Percentiles rank a stretch among this genome's conserved stretches.
These are phyloP conservation scores for Hemitrygon akajei DNA, from an alignment of 2,797 vertebrate genomes.

Conservation along the genomic window DNA sequence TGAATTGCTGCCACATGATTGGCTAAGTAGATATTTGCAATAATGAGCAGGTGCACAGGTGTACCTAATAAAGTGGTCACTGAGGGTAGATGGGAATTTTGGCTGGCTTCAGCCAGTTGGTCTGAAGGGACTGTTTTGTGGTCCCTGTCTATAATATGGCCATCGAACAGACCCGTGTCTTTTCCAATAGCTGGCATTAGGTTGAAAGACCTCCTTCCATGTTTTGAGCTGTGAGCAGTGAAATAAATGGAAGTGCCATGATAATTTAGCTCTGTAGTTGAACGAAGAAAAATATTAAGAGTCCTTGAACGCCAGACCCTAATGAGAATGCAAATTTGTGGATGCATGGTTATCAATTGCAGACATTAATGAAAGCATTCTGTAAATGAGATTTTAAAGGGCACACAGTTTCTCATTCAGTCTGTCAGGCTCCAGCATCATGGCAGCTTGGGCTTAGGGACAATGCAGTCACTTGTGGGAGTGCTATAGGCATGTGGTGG, in stretches of 20 bases:
- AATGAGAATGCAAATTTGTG: slow-evolving; percentile 54
- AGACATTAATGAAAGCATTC: slow-evolving; percentile 72
- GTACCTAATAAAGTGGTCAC: too few species aligned
- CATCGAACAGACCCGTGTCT: neutral
- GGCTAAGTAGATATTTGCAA: too few species aligned
- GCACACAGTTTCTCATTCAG: slow-evolving; percentile 63
- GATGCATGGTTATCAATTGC: slow-evolving; percentile 50
- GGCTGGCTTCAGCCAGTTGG: too few species aligned
- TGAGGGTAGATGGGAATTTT: too few species aligned
- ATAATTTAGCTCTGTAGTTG: slow-evolving; percentile 52
- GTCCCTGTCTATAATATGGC: neutral
- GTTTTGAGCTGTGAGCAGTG: neutral
- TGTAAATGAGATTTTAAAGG: slow-evolving; percentile 79
- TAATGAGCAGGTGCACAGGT: too few species aligned
- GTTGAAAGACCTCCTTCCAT: neutral
- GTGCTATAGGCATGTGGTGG: neutral
- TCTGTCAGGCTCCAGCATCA: slow-evolving; percentile 58
- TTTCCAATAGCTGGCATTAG: neutral
- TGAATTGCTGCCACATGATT: too few species aligned
- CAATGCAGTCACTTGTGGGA: slow-evolving; percentile 55
- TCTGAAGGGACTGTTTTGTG: too few species aligned
- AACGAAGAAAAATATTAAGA: slow-evolving; percentile 56
- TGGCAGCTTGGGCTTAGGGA: slow-evolving; percentile 54
- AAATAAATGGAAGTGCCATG: slow-evolving; percentile 47
- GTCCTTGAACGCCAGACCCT: slow-evolving; percentile 48